Evolutionary conservation across 2,888 invertebrate genomes (phyloP), one percentile per base, ranked within the genome.

Genomic region (Lymantria dispar): DNA sequence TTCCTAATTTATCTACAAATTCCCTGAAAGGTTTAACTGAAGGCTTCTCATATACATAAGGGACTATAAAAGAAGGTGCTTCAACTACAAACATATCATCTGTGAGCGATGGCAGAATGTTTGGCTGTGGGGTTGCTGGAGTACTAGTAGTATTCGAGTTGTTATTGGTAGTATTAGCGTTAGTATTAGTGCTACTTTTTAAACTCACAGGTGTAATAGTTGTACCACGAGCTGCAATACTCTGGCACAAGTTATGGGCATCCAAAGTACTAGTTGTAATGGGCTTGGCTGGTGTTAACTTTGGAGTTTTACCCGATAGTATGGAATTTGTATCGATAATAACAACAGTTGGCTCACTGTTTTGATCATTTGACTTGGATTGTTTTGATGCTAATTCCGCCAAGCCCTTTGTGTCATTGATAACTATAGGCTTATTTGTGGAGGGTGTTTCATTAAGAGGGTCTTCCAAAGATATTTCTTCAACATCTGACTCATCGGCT

Each of bases 71-170:
- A 37, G 97, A 97, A 9, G 98, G 97, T 30, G 97, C 97, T 87
- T 98, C 97, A 22, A 98, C 95, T 22, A 97, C 97, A 86, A 96
- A 97, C 95, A 97, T 97, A 68, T 97, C 97, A 83, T 98, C 97
- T 37, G 97, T 97, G 15, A 98, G 85, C 11, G 96, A 96, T 12
- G 97, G 97, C 70, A 97, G 83, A 61, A 97, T 90, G 52, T 81
- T 88, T 40, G 87, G 81, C 64, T 83, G 86, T 13, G 85, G 68
- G 42, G 72, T 53, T 40, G 73, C 56, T 29, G 76, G 69, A 13
- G 58, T 64, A 39, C 37, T 41, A 22, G 12, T 29, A 15, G 7
- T 45, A 15, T 14, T 39, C 33, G 11, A 29, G 12, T 31, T 65
- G 11, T 58, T 64, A 10, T 40, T 40, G 9, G 0, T 45, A 39